Base-by-base conservation (phyloP, 2,888 invertebrate species). In the Temnothorax ravouxi region DNA sequence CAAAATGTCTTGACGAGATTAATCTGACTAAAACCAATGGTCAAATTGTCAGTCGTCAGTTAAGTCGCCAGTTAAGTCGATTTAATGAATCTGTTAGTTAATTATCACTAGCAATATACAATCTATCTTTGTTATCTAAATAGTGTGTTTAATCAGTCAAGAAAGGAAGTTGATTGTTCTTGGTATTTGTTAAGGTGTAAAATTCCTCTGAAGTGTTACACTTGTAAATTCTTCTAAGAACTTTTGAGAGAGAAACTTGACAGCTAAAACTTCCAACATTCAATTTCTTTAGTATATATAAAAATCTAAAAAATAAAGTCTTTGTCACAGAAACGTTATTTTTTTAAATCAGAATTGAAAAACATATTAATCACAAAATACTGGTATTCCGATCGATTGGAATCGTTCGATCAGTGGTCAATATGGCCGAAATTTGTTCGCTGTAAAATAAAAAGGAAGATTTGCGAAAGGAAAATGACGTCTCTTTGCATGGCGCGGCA, bases 281-380 rank as follows among this genome's bases (percentile, higher is more conserved):
- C 8, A 18, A 41, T 41, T 67, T 56, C 29, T 44, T 67, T 56
- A 77, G 29, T 6, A 29, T 29, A 29, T 29, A 29, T 29, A 34
- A n/a, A 18, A 38, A 13, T 52, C 18, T 38, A 18, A 52, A n/a
- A 44, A 47, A 18, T 3, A 9, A 4, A 6, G 1, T 29, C 15
- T 21, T 15, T 38, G 11, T 76, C 25, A 21, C 6, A 25, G 34
- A 0, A 44, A 47, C 11, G n/a, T 54, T 76, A 54, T 25, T 64
- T n/a, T 76, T 47, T 38, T 0, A 29, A 29, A 84, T 75, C 47
- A 29, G 29, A 2, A 8, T 9, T 79, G 8, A 38, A 69, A 41
- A 82, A 62, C 66, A 61, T 83, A 88, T 88, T 88, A 88, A 88
- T 88, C 85, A 80, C 76, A 15, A 64, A 54, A 29, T 38, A 21